phyloP scores from a whole-genome alignment of 2,888 invertebrate species.

The Dascillus cervinus region DNA sequence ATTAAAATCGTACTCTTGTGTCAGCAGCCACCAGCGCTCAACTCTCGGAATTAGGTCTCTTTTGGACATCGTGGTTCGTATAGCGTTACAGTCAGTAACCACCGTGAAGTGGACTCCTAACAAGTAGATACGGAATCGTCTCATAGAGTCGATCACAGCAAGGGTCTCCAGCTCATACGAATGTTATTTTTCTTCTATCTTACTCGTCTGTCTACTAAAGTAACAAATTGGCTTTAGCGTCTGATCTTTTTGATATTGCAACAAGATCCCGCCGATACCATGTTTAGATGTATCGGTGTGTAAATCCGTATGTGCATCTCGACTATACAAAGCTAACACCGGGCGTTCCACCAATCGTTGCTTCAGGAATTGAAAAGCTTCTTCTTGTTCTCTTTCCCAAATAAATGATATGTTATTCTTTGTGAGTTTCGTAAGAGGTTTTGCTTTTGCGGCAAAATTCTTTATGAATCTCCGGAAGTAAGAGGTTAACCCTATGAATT shows the following conservation, averaged over 20 bases:
- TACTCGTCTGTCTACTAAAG: constrained; percentile 8
- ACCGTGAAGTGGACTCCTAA: constrained; percentile 19
- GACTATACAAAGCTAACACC: constrained; percentile 20
- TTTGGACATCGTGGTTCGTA: constrained; percentile 18
- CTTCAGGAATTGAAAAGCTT: constrained; percentile 3
- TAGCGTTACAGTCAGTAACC: constrained; percentile 21
- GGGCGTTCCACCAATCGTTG: constrained; percentile 11
- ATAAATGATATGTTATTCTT: constrained; percentile 8
- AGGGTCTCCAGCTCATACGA: constrained; percentile 13
- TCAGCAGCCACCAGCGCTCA: constrained; percentile 27
- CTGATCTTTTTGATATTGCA: constrained; percentile 20
- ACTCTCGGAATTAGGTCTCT: constrained; percentile 23
- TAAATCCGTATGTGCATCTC: constrained; percentile 13
- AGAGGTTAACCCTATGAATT: constrained; percentile 22
- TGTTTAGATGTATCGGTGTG: constrained; percentile 21
- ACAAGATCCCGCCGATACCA: constrained; percentile 23
- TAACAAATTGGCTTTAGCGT: too few species aligned
- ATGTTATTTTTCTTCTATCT: constrained; percentile 11
- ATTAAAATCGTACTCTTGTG: constrained; percentile 27
- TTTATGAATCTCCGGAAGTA: constrained; percentile 22
- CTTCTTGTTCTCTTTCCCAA: constrained; percentile 7
- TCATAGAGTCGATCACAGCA: constrained; percentile 18
- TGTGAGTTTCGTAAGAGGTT: constrained; percentile 14
- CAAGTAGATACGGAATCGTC: constrained; percentile 18
- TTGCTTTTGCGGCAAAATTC: constrained; percentile 14